phyloP scores from a whole-genome alignment of 2,888 invertebrate species.

The Chymomyza procnemis region DNA sequence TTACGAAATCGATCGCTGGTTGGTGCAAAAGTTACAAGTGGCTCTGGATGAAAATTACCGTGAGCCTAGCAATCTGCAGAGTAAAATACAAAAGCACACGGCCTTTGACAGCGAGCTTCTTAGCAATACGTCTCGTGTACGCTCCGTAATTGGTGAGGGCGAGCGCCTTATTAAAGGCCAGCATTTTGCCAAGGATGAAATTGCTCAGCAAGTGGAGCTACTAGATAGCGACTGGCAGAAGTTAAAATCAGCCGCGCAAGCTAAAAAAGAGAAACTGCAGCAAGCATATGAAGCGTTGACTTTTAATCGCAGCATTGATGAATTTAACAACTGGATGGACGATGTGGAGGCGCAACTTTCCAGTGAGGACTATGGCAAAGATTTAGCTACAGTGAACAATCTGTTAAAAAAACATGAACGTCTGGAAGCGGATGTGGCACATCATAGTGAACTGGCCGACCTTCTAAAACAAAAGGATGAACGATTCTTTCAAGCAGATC shows the following conservation, averaged over 20 bases:
- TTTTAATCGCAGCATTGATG: slow-evolving; percentile 93
- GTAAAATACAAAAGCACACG: slow-evolving; percentile 96
- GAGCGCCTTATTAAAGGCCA: slow-evolving; percentile 86
- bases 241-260: slow-evolving; percentile 87
- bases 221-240: slow-evolving; percentile 92
- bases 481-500: slow-evolving; percentile 87
- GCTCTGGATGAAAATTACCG: slow-evolving; percentile 95
- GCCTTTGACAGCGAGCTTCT: slow-evolving; percentile 97
- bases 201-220: slow-evolving; percentile 89
- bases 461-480: slow-evolving; percentile 88
- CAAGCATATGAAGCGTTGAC: slow-evolving; percentile 95
- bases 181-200: slow-evolving; percentile 94
- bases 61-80: slow-evolving; percentile 97
- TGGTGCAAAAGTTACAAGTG: slow-evolving; percentile 94
- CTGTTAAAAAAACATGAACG: slow-evolving; percentile 88
- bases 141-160: slow-evolving; percentile 89
- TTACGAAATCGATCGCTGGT: slow-evolving; percentile 93
- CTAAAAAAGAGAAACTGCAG: slow-evolving; percentile 90
- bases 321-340: slow-evolving; percentile 95
- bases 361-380: slow-evolving; percentile 84
- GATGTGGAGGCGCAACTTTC: slow-evolving; percentile 87
- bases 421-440: slow-evolving; percentile 91
- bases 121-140: slow-evolving; percentile 92
- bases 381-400: slow-evolving; percentile 90
- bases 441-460: slow-evolving; percentile 90